A percentile compares a stretch with the other conserved stretches of the same genome.
Conservation (phyloP, 1,140 invertebrate genomes). For the Brachionus paranguensis region DNA sequence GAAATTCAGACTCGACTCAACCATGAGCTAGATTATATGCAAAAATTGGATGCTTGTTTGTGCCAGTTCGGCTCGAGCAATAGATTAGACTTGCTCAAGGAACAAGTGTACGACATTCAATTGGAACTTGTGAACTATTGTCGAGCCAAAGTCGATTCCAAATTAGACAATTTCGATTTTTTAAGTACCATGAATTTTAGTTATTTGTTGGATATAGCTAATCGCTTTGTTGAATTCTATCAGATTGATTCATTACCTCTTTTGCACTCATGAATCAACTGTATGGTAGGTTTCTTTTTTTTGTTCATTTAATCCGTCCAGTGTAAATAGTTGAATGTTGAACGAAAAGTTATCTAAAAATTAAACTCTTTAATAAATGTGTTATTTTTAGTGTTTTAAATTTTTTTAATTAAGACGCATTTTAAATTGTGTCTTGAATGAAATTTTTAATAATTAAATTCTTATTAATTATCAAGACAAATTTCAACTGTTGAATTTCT, state of each 20-base stretch:
- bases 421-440: not conserved
- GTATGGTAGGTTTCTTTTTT: not conserved
- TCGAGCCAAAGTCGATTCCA: not conserved
- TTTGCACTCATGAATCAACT: not conserved
- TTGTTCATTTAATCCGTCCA: not conserved
- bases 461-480: too few species aligned
- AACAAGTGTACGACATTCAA: not conserved
- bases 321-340: not conserved
- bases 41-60: not conserved
- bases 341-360: not conserved
- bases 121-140: not conserved
- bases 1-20: not conserved
- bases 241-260: not conserved
- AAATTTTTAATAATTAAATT: too few species aligned
- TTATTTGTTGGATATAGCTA: conserved; percentile 9
- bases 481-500: too few species aligned
- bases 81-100: not conserved
- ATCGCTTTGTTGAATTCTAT: not conserved
- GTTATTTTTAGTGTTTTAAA: not conserved
- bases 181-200: not conserved
- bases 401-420: not conserved
- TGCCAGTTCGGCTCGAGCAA: not conserved
- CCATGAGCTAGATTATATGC: not conserved
- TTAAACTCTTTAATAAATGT: not conserved
- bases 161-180: not conserved